Conservation (phyloP, 2,113 vertebrate species). For the Pogonocichla stellata region DNA sequence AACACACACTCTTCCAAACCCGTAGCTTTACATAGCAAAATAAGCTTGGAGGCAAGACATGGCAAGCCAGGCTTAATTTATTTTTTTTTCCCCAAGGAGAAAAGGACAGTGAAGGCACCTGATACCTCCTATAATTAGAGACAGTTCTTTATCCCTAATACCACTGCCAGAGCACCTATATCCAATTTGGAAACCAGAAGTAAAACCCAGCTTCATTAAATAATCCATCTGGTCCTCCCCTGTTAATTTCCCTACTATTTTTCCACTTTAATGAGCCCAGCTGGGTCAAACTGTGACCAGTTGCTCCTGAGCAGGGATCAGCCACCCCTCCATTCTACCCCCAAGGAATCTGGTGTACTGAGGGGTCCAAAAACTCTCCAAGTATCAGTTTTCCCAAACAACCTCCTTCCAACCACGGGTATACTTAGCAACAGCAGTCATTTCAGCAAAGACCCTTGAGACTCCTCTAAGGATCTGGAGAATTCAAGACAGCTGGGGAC, state of each 20-base stretch:
- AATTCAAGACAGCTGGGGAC: conserved; percentile 65
- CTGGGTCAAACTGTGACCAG: not conserved
- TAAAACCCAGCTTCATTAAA: not conserved
- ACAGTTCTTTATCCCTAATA: not conserved
- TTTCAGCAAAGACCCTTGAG: conserved; percentile 7
- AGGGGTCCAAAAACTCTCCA: conserved; percentile 12
- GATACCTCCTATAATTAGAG: conserved; percentile 37
- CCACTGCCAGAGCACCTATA: not conserved
- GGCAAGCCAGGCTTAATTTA: not conserved
- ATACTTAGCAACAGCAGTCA: conserved; percentile 65
- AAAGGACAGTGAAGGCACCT: conserved; percentile 30
- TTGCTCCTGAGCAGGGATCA: not conserved
- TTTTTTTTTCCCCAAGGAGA: conserved; percentile 8
- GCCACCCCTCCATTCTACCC: not conserved
- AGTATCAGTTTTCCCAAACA: conserved; percentile 48
- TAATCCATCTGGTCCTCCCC: conserved; percentile 3
- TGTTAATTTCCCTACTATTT: not conserved
- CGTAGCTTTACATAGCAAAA: not conserved
- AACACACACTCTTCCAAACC: not conserved
- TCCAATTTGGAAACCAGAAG: not conserved
- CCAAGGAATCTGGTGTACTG: not conserved
- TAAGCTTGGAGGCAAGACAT: not conserved
- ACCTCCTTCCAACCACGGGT: not conserved
- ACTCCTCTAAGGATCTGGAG: conserved; percentile 43
- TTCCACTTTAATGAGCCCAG: conserved; percentile 4